Base-by-base conservation (phyloP, 2,113 vertebrate species). In the Lathamus discolor region DNA sequence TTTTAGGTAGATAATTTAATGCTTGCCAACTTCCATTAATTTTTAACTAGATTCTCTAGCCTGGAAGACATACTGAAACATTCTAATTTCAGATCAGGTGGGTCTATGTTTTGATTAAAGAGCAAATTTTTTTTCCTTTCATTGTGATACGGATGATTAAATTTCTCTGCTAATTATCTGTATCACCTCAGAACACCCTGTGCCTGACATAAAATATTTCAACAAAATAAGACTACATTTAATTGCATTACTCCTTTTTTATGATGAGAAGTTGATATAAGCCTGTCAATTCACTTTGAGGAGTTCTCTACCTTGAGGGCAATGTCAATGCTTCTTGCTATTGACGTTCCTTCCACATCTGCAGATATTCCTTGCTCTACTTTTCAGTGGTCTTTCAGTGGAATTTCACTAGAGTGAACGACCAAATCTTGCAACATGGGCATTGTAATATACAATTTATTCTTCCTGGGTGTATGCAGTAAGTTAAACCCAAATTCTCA, bases 141-240 rank as follows among this genome's bases (percentile, higher is more conserved):
- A 94, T 96, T 95, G 91, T 96, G 88, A 81, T 87, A 95, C 0
- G 20, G 94, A 94, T 96, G 92, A 96, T 96, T 95, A 95, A 80
- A 95, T 96, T 93, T 88, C 91, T 88, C 83, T 87, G 68, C 86
- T 96, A 95, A 96, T 97, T 96, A 95, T 92, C 94, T 87, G 44
- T 85, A 95, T 93, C 91, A 93, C 84, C 90, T 93, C 91, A 91
- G 91, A 97, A 95, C 85, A 95, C 82, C 48, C 80, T 85, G 70
- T 77, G 73, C 90, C 67, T 95, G 77, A 87, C 77, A 93, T 83
- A 95, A 89, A 93, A 79, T 80, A 83, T 82, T 93, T 94, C 59
- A 93, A 69, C 88, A 92, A 95, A 96, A 75, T 87, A 92, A 80
- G 76, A 68, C 79, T 81, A 52, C 41, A 43, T 74, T 88, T 92